These are phyloP conservation scores for Mylabris phalerata DNA, from an alignment of 1,140 invertebrate species.

Conservation along the genomic window DNA sequence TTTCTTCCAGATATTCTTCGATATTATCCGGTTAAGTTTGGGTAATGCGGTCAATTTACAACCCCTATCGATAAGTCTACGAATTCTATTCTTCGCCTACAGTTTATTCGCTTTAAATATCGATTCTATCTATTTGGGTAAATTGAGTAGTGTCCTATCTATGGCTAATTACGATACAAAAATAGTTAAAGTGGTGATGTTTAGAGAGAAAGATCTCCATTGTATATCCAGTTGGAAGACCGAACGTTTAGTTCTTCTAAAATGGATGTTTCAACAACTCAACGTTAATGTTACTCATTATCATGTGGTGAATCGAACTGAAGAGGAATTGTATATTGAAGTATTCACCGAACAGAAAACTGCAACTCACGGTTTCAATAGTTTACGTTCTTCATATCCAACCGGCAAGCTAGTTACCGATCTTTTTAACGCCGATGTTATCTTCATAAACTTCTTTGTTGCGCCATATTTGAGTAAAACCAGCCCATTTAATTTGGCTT, in stretches of 20 bases:
- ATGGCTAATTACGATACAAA: too few relatives aligned
- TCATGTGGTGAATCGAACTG: background rate
- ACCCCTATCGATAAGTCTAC: background rate
- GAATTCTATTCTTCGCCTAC: background rate
- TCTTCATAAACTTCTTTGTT: background rate
- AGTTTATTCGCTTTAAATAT: constrained; percentile 1
- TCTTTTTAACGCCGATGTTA: background rate
- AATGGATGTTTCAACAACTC: background rate
- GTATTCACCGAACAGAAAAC: background rate
- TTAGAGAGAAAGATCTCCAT: background rate
- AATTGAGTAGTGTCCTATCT: constrained; percentile 7
- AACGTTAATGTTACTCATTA: background rate
- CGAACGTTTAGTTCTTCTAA: background rate
- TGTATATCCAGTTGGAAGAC: background rate
- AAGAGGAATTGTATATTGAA: background rate
- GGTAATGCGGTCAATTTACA: too few relatives aligned
- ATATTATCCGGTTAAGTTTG: background rate
- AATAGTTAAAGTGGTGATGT: too few relatives aligned
- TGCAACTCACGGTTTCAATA: background rate
- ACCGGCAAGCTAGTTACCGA: background rate
- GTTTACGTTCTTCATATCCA: background rate
- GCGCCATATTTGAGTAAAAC: background rate
- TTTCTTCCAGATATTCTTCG: background rate
- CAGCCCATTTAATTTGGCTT: background rate
- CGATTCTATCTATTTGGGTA: constrained; percentile 5